Base-by-base conservation (phyloP, 2,888 invertebrate species). In the Spilarctia lutea region DNA sequence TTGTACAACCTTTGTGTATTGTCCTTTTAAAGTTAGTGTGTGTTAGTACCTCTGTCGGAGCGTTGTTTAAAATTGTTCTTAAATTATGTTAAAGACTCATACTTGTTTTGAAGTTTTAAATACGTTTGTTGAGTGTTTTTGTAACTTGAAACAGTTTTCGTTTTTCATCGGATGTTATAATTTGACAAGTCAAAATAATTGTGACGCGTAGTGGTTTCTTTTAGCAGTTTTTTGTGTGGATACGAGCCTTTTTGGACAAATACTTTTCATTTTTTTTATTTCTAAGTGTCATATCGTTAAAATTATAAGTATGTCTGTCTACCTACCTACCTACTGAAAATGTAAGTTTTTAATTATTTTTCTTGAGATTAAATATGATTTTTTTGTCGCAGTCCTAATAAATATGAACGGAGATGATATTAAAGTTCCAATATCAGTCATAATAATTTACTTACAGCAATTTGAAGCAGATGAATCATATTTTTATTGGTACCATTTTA, bases 11-110 rank as follows among this genome's bases (percentile, higher is more conserved):
- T 35, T 33, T n/a, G n/a, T 16, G n/a, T 68, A n/a, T 16, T 39
- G 60, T 39, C 35, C 33, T 27, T 75, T 72, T 65, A 30, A 66
- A 65, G 67, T 71, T 45, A 63, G 30, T 18, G 27, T 68, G 24
- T 77, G 75, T 65, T 65, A 27, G 76, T 68, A 75, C 67, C 35
- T 73, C 70, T 65, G 78, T 72, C 48, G 33, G 74, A 78, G 73
- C 75, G 82, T 82, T 80, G 75, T 75, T 75, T 74, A 84, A 80
- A 75, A 81, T 72, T 83, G 24, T 71, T 68, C 79, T 78, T 60
- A 75, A 80, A 80, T 80, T 84, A 83, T 83, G 73, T 80, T 75
- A 82, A 84, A 48, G 48, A 72, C 65, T 52, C 72, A 66, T 63
- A 65, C 65, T 35, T 72, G 66, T 71, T 30, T 68, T 56, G 60